Percentiles rank a stretch among this genome's conserved stretches.
These are phyloP conservation scores for Cuculus canorus DNA, from an alignment of 2,797 vertebrate species.

Conservation along the genomic window DNA sequence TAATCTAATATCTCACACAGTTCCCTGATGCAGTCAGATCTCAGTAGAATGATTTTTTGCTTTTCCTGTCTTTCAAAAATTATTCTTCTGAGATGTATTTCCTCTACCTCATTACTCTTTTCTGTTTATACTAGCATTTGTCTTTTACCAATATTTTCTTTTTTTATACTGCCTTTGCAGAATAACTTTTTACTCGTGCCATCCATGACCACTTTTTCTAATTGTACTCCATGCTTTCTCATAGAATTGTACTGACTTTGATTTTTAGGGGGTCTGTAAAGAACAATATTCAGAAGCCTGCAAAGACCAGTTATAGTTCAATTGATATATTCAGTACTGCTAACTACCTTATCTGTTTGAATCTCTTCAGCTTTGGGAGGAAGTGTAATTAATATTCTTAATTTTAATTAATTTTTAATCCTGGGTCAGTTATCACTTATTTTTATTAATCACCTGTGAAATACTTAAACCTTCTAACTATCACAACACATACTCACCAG, in stretches of 20 bases:
- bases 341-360: not conserved
- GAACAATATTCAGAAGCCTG: not conserved
- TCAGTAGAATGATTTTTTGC: not conserved
- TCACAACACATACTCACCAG: not conserved
- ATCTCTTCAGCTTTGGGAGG: not conserved
- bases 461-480: not conserved
- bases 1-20: slow-evolving; percentile 14
- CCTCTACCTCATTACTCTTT: not conserved
- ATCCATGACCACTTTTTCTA: not conserved
- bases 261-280: accelerated
- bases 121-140: not conserved
- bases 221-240: not conserved
- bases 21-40: not conserved
- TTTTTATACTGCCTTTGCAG: not conserved
- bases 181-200: not conserved
- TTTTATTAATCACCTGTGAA: not conserved
- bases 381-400: not conserved
- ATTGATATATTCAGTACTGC: not conserved
- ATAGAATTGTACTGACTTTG: not conserved
- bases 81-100: not conserved
- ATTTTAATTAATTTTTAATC: not conserved
- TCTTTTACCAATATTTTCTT: not conserved
- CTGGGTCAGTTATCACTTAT: not conserved
- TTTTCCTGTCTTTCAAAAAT: not conserved
- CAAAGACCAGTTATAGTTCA: not conserved